Evolutionary conservation across 2,797 vertebrate species (phyloP).

Genomic region (Eremophila alpestris): DNA sequence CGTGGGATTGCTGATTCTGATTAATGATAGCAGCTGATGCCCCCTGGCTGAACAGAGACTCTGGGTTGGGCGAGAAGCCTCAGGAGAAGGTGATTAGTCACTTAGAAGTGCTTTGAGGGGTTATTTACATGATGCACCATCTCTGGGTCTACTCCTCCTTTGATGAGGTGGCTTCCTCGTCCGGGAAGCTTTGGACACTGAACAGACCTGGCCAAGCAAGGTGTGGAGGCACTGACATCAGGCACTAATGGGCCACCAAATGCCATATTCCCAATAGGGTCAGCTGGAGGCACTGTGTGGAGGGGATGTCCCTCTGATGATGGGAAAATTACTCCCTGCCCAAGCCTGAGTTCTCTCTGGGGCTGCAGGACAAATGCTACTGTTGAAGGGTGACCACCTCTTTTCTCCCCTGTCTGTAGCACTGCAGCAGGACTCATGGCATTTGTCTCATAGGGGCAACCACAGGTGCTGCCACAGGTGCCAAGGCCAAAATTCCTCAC

Average conservation of each 20-base stretch:
- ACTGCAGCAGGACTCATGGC: neutral
- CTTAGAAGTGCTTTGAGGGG: neutral
- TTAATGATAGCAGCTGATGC: neutral
- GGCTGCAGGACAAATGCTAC: neutral
- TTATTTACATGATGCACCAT: neutral
- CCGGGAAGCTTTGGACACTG: fast-evolving
- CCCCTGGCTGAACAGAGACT: neutral
- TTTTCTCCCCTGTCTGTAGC: neutral
- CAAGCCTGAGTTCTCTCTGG: neutral
- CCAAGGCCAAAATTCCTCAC: neutral
- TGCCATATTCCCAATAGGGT: neutral
- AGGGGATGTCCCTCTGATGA: neutral
- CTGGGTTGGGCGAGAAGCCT: neutral
- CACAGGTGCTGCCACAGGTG: neutral
- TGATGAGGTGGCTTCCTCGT: fast-evolving
- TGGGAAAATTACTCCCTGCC: neutral
- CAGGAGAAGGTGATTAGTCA: neutral
- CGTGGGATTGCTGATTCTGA: neutral
- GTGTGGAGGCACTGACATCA: neutral
- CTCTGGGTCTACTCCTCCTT: neutral
- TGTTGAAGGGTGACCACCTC: neutral
- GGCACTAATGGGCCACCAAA: fast-evolving
- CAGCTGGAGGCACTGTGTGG: neutral
- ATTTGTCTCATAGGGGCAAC: neutral
- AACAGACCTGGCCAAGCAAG: neutral